Conservation (phyloP, 2,888 invertebrate species). For the Pinctada fucata region DNA sequence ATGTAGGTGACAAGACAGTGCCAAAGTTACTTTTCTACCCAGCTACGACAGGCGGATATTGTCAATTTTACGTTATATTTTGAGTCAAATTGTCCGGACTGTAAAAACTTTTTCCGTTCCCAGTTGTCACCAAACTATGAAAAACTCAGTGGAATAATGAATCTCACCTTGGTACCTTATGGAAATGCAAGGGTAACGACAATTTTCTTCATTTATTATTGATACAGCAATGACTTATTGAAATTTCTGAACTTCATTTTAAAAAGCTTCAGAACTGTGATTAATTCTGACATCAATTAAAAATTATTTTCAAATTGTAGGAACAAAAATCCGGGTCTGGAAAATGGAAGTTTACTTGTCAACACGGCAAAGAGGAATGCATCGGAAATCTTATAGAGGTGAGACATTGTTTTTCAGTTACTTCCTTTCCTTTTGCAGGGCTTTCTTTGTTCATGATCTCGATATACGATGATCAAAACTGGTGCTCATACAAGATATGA, state of each 20-base stretch:
- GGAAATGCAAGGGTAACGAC: slow-evolving; percentile 73
- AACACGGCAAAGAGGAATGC: slow-evolving; percentile 75
- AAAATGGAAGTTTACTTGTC: slow-evolving; percentile 72
- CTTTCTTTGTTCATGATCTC: background rate
- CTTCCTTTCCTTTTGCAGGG: background rate
- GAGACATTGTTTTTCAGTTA: slow-evolving; percentile 4
- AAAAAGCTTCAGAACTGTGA: background rate
- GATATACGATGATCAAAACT: background rate
- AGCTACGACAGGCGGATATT: slow-evolving; percentile 39
- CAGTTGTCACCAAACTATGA: slow-evolving; percentile 66
- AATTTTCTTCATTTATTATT: background rate
- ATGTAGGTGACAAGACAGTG: slow-evolving; percentile 40
- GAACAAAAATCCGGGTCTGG: slow-evolving; percentile 61
- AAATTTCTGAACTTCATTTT: background rate
- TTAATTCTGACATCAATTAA: background rate
- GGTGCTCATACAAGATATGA: background rate
- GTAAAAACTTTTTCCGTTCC: slow-evolving; percentile 62
- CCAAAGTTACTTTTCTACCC: slow-evolving; percentile 9
- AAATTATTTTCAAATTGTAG: slow-evolving; percentile 25
- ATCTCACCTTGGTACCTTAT: slow-evolving; percentile 73
- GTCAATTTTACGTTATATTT: slow-evolving; percentile 73
- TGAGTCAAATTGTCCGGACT: slow-evolving; percentile 75
- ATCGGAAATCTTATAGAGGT: slow-evolving; percentile 74
- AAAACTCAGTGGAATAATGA: slow-evolving; percentile 65
- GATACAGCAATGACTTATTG: background rate